These are phyloP conservation scores for Ambastaia sidthimunki DNA, from an alignment of 2,797 vertebrate genomes.

Conservation along the genomic window DNA sequence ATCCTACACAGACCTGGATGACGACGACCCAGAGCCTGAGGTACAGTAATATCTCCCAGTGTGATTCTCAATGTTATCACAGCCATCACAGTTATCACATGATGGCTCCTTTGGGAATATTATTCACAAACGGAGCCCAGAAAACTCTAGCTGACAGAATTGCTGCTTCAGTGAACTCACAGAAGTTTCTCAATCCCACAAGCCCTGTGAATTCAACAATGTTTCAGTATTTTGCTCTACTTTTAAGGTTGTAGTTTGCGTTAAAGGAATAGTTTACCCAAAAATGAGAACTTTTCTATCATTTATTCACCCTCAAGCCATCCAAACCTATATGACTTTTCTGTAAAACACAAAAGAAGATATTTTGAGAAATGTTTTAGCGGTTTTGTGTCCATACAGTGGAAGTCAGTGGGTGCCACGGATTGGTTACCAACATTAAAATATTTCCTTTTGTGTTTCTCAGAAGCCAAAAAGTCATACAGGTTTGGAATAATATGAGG, in stretches of 20 bases:
- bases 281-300: too few species aligned
- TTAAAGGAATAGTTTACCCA: not conserved
- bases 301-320: too few species aligned
- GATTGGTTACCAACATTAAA: too few species aligned
- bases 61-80: constrained; percentile 20
- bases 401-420: too few species aligned
- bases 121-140: constrained; percentile 29
- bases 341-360: too few species aligned
- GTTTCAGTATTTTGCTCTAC: not conserved
- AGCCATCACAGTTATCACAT: constrained; percentile 20
- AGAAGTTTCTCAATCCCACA: constrained; percentile 5
- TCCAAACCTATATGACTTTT: too few species aligned
- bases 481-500: too few species aligned
- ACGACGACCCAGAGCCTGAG: constrained; percentile 84
- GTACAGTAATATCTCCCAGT: constrained; percentile 66
- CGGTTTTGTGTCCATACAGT: too few species aligned
- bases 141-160: constrained; percentile 7
- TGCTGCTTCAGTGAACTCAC: not conserved
- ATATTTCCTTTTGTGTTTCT: too few species aligned
- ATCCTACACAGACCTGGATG: constrained; percentile 82
- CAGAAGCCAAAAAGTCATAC: too few species aligned
- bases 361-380: too few species aligned
- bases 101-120: constrained; percentile 23
- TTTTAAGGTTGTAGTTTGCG: not conserved
- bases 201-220: not conserved